A percentile compares a stretch with the other conserved stretches of the same genome.
phyloP scores from a whole-genome alignment of 2,113 vertebrate genomes.

The Rhombomys opimus region DNA sequence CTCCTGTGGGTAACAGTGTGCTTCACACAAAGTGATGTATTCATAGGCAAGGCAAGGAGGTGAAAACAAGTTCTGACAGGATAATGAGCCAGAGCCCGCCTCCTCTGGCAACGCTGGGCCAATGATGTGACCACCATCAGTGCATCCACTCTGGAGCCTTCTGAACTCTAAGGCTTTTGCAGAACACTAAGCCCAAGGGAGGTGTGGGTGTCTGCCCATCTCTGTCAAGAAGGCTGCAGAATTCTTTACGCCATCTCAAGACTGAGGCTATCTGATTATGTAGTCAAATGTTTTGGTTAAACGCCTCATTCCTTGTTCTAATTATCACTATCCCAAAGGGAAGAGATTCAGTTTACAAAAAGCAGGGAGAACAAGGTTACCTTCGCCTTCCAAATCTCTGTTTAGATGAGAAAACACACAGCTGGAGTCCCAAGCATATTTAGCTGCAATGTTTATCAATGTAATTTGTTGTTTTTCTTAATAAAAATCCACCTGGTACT shows the following conservation, averaged over 20 bases:
- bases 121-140: not conserved
- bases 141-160: not conserved
- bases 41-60: constrained; percentile 53
- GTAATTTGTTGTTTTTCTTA: constrained; percentile 67
- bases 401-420: constrained; percentile 76
- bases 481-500: constrained; percentile 55
- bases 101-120: not conserved
- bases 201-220: not conserved
- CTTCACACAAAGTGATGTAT: constrained; percentile 27
- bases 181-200: not conserved
- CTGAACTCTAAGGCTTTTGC: not conserved
- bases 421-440: constrained; percentile 57
- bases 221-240: constrained; percentile 41
- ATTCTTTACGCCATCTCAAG: constrained; percentile 54
- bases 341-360: constrained; percentile 60
- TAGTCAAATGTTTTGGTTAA: constrained; percentile 76
- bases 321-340: constrained; percentile 75
- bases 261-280: constrained; percentile 71
- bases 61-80: constrained; percentile 28
- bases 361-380: constrained; percentile 65
- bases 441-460: constrained; percentile 61
- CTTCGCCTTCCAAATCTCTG: constrained; percentile 65
- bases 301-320: constrained; percentile 72
- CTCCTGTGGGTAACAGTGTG: constrained; percentile 34
- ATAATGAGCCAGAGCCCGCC: not conserved